Evolutionary conservation across 64 coral and sea anemone species (phyloP).

Genomic region (Platygyra sinensis): DNA sequence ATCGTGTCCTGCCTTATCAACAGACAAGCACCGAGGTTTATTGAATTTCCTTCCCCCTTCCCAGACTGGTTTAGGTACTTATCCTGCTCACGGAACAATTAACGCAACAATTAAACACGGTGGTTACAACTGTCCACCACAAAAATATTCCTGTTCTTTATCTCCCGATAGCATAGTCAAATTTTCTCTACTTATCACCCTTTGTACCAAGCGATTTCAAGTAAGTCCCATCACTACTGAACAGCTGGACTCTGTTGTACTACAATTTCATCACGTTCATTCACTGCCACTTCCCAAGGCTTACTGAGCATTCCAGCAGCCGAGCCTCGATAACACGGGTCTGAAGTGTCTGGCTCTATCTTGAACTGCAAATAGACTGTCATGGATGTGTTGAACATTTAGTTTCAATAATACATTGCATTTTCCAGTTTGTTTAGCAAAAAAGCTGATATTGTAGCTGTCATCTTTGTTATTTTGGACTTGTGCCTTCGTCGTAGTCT

Average conservation of each 20-base stretch:
- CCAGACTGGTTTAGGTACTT: constrained; percentile 7
- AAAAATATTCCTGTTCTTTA: neutral
- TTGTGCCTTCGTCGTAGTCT: neutral
- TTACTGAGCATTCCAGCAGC: no score
- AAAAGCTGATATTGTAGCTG: neutral
- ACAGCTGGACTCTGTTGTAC: constrained; percentile 37
- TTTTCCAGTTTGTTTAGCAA: constrained; percentile 43
- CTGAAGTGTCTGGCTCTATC: no score
- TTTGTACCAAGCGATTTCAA: neutral
- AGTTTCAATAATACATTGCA: constrained; percentile 34
- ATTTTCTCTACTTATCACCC: neutral
- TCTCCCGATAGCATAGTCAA: neutral
- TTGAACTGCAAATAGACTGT: constrained; percentile 38
- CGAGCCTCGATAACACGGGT: no score
- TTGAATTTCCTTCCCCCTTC: constrained; percentile 1
- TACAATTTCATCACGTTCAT: constrained; percentile 7
- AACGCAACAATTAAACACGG: neutral
- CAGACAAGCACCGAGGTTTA: constrained; percentile 49
- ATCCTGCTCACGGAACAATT: neutral
- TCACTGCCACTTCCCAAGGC: no score
- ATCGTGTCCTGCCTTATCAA: constrained; percentile 44
- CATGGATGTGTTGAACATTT: constrained; percentile 19
- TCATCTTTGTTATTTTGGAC: neutral
- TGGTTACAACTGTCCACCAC: neutral
- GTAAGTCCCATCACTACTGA: neutral